A percentile compares a stretch with the other conserved stretches of the same genome.
Conservation (phyloP, 1,140 invertebrate species). For the Caenorhabditis inopinata region DNA sequence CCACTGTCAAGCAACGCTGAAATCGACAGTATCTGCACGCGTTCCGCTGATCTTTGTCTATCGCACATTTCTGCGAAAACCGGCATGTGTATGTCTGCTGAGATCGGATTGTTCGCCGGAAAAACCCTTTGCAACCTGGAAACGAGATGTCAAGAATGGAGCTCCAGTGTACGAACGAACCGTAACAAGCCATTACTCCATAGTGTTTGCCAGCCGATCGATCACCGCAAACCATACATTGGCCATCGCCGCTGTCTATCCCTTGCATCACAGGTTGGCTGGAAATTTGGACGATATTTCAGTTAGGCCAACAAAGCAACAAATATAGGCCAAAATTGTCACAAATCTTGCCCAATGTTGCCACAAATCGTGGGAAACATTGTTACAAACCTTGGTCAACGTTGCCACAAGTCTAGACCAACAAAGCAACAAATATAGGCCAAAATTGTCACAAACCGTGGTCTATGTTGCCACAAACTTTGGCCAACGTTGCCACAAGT, state of each 20-base stretch:
- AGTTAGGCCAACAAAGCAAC: too few relatives aligned
- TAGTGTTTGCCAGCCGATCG: constrained; percentile 70
- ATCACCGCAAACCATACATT: constrained; percentile 70
- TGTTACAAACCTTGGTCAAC: too few relatives aligned
- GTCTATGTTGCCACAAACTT: too few relatives aligned
- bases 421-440: too few relatives aligned
- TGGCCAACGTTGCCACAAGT: too few relatives aligned
- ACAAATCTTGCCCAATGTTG: too few relatives aligned
- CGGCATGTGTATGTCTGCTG: constrained; percentile 60
- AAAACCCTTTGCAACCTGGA: constrained; percentile 52
- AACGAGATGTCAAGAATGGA: not conserved
- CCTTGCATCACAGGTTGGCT: not conserved
- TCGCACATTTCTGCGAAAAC: constrained; percentile 59
- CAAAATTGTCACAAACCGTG: too few relatives aligned
- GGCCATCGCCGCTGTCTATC: constrained; percentile 48
- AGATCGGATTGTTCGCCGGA: constrained; percentile 62
- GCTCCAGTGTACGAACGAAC: too few relatives aligned
- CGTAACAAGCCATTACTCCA: constrained; percentile 70
- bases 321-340: too few relatives aligned
- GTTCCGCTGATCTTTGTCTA: constrained; percentile 65
- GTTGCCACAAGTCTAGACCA: too few relatives aligned
- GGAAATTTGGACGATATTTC: too few relatives aligned
- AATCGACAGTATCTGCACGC: constrained; percentile 63
- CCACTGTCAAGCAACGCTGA: constrained; percentile 62
- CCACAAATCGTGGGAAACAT: too few relatives aligned